Percentiles rank a stretch among this genome's conserved stretches.
phyloP scores from a whole-genome alignment of 2,888 invertebrate genomes.

The Apoderus coryli region DNA sequence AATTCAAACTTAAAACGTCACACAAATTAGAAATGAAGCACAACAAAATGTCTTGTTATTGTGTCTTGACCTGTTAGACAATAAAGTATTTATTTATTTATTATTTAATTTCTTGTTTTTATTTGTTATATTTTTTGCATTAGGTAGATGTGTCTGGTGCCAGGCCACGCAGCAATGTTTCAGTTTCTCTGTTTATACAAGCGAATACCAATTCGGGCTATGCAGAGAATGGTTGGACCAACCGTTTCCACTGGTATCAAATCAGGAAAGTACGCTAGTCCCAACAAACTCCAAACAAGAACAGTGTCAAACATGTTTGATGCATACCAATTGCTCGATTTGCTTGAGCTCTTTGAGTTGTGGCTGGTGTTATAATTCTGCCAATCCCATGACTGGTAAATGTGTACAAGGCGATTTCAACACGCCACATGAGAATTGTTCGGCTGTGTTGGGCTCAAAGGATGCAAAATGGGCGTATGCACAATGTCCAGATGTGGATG shows the following conservation, averaged over 20 bases:
- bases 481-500: constrained; percentile 86
- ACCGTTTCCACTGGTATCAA: constrained; percentile 37
- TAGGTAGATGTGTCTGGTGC: constrained; percentile 91
- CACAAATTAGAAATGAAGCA: no score
- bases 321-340: constrained; percentile 58
- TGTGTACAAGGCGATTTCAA: constrained; percentile 80
- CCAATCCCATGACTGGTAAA: constrained; percentile 78
- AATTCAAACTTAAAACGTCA: no score
- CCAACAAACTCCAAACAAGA: constrained; percentile 33
- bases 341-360: constrained; percentile 77
- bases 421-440: constrained; percentile 59
- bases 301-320: constrained; percentile 68
- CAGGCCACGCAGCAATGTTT: constrained; percentile 85
- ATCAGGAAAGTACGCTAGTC: constrained; percentile 27
- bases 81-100: no score
- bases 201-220: constrained; percentile 84
- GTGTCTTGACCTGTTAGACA: no score
- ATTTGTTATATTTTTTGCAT: no score
- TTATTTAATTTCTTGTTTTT: no score
- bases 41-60: no score
- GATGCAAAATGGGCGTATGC: constrained; percentile 84
- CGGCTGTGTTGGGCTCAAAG: constrained; percentile 47
- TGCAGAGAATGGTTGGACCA: constrained; percentile 90
- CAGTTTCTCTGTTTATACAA: constrained; percentile 89
- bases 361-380: constrained; percentile 85